Evolutionary conservation across 2,888 invertebrate species (phyloP).

Genomic region (Calameuta pallipes): DNA sequence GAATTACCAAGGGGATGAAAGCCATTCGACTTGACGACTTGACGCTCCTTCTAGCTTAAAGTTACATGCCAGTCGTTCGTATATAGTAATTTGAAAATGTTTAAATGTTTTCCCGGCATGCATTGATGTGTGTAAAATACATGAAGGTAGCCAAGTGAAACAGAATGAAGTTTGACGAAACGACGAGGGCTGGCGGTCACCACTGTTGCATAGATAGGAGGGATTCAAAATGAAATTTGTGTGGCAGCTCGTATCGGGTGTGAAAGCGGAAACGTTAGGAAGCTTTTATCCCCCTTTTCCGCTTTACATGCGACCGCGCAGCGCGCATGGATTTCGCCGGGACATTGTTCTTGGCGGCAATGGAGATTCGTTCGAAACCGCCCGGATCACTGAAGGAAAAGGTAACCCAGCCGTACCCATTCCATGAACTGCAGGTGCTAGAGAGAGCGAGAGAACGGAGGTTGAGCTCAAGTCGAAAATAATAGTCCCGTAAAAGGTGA

Average conservation of each 20-base stretch:
- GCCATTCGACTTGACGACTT: neutral
- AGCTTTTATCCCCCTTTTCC: constrained; percentile 27
- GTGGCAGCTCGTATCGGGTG: neutral
- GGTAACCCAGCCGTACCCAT: neutral
- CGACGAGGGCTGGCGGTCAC: neutral
- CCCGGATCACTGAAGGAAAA: neutral
- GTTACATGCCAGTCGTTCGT: neutral
- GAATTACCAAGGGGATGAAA: neutral
- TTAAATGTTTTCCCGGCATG: neutral
- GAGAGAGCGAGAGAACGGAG: neutral
- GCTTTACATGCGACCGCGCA: constrained; percentile 15
- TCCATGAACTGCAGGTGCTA: neutral
- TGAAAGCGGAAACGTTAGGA: constrained; percentile 21
- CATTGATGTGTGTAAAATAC: neutral
- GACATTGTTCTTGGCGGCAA: constrained; percentile 15
- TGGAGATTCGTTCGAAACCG: neutral
- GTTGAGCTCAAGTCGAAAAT: neutral
- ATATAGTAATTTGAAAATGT: neutral
- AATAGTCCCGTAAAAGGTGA: neutral
- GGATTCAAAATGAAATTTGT: neutral
- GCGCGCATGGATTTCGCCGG: constrained; percentile 23
- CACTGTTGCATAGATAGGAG: neutral
- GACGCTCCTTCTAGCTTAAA: neutral
- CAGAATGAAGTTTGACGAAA: neutral
- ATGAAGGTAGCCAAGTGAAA: neutral